Conservation (phyloP, 2,113 vertebrate species). For the Propithecus coquereli region DNA sequence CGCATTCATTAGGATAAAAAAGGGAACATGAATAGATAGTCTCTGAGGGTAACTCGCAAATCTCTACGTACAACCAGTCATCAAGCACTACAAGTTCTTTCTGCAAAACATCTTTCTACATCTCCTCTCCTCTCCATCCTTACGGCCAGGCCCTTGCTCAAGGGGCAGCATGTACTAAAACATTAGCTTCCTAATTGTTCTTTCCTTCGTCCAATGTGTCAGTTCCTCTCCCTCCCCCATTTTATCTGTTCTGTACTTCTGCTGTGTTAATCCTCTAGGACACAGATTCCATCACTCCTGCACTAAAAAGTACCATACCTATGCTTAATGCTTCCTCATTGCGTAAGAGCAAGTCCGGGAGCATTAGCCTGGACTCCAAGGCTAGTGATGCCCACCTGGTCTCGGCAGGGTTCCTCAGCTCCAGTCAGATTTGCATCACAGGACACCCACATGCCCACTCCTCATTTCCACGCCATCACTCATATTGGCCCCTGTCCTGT, state of each 20-base stretch:
- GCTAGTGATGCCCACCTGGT: accelerated
- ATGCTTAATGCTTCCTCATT: too few relatives aligned
- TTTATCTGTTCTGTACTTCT: too few relatives aligned
- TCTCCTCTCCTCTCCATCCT: neutral
- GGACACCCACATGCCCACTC: too few relatives aligned
- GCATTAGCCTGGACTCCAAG: too few relatives aligned
- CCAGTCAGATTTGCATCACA: neutral
- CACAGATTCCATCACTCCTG: neutral
- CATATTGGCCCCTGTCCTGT: too few relatives aligned
- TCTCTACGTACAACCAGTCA: neutral
- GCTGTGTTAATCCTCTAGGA: neutral
- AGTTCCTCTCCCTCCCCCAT: too few relatives aligned
- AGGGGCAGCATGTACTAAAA: neutral
- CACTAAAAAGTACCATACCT: neutral
- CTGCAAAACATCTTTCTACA: neutral
- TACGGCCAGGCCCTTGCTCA: neutral
- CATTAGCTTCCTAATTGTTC: neutral
- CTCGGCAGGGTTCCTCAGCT: neutral
- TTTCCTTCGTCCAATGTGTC: neutral
- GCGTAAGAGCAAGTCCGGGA: neutral
- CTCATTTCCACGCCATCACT: neutral
- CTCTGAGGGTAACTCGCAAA: neutral
- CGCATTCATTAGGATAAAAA: neutral
- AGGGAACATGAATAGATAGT: neutral
- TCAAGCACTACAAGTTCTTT: neutral